These are phyloP conservation scores for Dichetophora obliterata DNA, from an alignment of 2,888 invertebrate genomes.

Conservation along the genomic window DNA sequence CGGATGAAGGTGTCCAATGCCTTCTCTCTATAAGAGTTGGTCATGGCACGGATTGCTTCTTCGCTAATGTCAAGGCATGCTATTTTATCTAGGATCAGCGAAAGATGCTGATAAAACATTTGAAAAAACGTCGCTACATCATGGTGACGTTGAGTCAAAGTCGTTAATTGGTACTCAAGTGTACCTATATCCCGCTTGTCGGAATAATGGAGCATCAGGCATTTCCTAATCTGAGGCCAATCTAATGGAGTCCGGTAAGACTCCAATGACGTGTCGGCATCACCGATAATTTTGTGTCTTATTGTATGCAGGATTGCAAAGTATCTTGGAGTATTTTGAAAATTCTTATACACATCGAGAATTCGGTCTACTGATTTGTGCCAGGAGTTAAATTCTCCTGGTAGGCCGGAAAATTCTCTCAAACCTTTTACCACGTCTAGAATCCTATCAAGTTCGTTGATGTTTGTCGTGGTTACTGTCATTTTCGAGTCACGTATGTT, in stretches of 20 bases:
- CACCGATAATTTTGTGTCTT: not conserved
- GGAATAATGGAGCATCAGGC: not conserved
- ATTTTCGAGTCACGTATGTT: no score
- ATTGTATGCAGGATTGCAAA: not conserved
- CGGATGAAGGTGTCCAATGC: not conserved
- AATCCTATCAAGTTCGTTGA: not conserved
- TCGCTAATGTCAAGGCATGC: slow-evolving; percentile 10
- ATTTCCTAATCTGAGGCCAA: not conserved
- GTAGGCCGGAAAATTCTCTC: not conserved
- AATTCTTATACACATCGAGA: not conserved
- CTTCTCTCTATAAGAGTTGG: not conserved
- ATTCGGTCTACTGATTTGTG: not conserved
- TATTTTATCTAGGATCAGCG: not conserved
- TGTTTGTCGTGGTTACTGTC: no score
- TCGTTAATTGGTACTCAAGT: not conserved
- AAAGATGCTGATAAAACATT: slow-evolving; percentile 36
- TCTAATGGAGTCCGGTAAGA: not conserved
- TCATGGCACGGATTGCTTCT: not conserved
- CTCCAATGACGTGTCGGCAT: not conserved
- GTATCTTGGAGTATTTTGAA: not conserved
- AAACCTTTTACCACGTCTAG: not conserved
- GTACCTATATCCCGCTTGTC: not conserved
- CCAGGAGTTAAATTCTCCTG: no score
- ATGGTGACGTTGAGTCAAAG: slow-evolving; percentile 12
- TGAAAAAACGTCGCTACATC: not conserved